Evolutionary conservation across 2,113 vertebrate species (phyloP).

Genomic region (Phalacrocorax carbo): DNA sequence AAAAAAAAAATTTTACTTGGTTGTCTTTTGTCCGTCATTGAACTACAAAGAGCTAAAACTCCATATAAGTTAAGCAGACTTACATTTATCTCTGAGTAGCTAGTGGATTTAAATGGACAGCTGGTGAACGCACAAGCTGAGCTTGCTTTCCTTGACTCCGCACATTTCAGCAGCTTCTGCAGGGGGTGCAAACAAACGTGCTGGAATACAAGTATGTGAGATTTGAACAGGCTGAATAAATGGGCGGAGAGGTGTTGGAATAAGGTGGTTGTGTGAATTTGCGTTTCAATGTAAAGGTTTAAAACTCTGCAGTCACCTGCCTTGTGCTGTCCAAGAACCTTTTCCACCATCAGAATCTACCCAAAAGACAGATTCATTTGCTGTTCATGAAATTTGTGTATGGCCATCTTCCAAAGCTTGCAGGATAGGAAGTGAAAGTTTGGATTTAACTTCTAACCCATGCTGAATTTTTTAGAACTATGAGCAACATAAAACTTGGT

Average conservation of each 20-base stretch:
- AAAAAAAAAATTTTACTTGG: conserved; percentile 75
- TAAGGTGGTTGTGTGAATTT: accelerated
- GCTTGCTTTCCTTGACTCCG: neutral
- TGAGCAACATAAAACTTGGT: neutral
- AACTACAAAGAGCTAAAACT: neutral
- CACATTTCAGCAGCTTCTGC: neutral
- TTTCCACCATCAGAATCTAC: neutral
- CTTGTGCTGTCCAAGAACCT: neutral
- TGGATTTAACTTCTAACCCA: neutral
- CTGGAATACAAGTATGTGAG: accelerated
- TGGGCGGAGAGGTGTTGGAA: neutral
- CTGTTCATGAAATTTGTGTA: neutral
- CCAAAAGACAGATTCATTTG: neutral
- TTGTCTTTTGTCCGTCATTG: conserved; percentile 69
- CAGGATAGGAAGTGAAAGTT: neutral
- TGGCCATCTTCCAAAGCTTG: neutral
- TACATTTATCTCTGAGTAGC: accelerated
- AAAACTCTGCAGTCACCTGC: neutral
- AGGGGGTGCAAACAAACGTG: neutral
- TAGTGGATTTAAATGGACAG: neutral
- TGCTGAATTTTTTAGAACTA: neutral
- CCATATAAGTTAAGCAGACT: neutral
- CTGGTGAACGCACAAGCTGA: neutral
- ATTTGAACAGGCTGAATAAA: neutral
- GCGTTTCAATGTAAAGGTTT: accelerated